phyloP scores from a whole-genome alignment of 2,888 invertebrate genomes.

The Pyrrhia umbra region DNA sequence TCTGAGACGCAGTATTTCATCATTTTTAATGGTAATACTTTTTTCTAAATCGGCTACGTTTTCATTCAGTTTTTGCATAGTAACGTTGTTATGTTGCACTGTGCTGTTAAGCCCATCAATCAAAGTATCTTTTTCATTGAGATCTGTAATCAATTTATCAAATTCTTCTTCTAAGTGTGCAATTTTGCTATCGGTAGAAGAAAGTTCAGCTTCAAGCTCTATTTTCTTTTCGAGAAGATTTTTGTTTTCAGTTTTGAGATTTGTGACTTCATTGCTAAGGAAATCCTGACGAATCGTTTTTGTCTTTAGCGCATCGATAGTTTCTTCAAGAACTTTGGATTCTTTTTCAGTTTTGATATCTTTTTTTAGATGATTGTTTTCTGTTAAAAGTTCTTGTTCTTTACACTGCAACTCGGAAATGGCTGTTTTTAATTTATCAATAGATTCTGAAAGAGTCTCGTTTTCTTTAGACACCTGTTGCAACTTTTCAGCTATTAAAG shows the following conservation, averaged over 20 bases:
- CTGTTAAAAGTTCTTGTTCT: slow-evolving; percentile 62
- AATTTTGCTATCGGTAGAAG: slow-evolving; percentile 76
- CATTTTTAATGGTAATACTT: slow-evolving; percentile 70
- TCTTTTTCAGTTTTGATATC: slow-evolving; percentile 57
- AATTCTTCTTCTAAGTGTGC: slow-evolving; percentile 83
- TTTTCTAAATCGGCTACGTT: slow-evolving; percentile 72
- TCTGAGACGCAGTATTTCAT: slow-evolving; percentile 76
- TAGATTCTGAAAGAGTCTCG: slow-evolving; percentile 62
- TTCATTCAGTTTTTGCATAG: slow-evolving; percentile 67
- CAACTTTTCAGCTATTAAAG: slow-evolving; percentile 59
- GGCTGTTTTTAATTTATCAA: slow-evolving; percentile 64
- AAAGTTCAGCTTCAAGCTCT: slow-evolving; percentile 75
- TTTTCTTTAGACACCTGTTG: slow-evolving; percentile 68
- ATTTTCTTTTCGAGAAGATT: slow-evolving; percentile 69
- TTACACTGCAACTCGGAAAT: slow-evolving; percentile 60
- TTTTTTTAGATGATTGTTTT: slow-evolving; percentile 69
- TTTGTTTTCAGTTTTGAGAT: slow-evolving; percentile 74
- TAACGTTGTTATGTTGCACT: slow-evolving; percentile 69
- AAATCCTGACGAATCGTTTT: slow-evolving; percentile 69
- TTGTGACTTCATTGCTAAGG: slow-evolving; percentile 69
- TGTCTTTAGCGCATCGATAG: slow-evolving; percentile 68
- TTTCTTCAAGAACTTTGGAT: slow-evolving; percentile 62
- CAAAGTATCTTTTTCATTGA: slow-evolving; percentile 83
- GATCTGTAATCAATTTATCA: slow-evolving; percentile 75
- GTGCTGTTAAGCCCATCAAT: slow-evolving; percentile 77